Evolutionary conservation across 2,113 vertebrate genomes (phyloP), one percentile per base, ranked within the genome.

Genomic region (Aplodontia rufa): DNA sequence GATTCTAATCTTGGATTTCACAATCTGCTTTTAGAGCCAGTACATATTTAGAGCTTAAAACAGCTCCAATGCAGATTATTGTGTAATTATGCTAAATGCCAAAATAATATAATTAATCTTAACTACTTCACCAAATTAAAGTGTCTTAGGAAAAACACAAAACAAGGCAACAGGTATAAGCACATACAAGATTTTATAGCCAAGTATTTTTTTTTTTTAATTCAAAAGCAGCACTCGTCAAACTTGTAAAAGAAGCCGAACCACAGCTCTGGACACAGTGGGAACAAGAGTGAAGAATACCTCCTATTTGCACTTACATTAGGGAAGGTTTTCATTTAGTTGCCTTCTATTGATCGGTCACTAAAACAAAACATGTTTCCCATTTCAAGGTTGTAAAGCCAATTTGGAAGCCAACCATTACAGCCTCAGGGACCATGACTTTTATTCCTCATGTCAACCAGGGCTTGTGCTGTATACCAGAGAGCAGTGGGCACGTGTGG

Each of bases 91-190:
- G 26, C 71, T 76, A 71, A 93, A 84, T 92, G 69, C 62, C 75
- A 93, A 88, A 96, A 92, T 78, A 94, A 86, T 81, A 69, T 93
- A 97, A 97, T 97, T 96, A 94, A 96, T 69, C 85, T 80, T 96
- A 97, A 95, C 37, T 22, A 84, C 82, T 78, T 78, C n/a, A 71
- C 45, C 62, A 93, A 93, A 90, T 88, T 86, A 86, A 94, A 90
- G 19, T 78, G 19, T 93, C 76, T 95, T 84, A 74, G 83, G 35
- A 82, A 60, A 94, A 75, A 66, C 28, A 80, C 51, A 90, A 72
- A 19, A 69, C 7, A 78, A 88, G 85, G 37, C 22, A 96, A 74
- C 55, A 49, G 69, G 45, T 89, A 87, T 35, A 91, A 88, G 53
- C 72, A 88, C 60, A 75, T 86, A 58, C 13, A 87, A 75, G 40